These are phyloP conservation scores for Alaudala cheleensis DNA, from an alignment of 2,113 vertebrate genomes.

Conservation along the genomic window DNA sequence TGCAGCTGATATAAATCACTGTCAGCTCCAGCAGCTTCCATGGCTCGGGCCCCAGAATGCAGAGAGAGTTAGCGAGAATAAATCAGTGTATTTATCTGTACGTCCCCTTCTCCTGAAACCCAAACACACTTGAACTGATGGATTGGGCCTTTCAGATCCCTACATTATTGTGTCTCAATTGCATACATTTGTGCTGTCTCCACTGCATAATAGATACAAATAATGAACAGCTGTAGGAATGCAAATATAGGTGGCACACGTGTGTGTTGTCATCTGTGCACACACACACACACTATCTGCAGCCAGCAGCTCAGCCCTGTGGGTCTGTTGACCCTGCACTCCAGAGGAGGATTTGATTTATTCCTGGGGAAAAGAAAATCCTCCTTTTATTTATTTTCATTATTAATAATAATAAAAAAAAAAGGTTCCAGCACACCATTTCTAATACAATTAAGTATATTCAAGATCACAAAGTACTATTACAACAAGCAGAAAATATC, in stretches of 20 bases:
- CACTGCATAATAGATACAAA: conserved; percentile 32
- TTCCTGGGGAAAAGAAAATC: background rate
- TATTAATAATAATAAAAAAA: background rate
- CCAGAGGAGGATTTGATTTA: conserved; percentile 3
- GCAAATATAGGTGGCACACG: conserved; percentile 35
- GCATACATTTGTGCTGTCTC: conserved; percentile 36
- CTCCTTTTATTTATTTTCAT: conserved; percentile 9
- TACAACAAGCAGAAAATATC: conserved; percentile 46
- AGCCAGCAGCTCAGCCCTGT: conserved; percentile 28
- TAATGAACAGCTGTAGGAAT: conserved; percentile 47
- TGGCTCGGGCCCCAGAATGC: background rate
- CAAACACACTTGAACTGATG: conserved; percentile 67
- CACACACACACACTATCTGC: background rate
- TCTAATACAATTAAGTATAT: conserved; percentile 63
- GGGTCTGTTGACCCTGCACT: conserved; percentile 14
- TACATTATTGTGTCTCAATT: conserved; percentile 42
- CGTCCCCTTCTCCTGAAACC: conserved; percentile 1
- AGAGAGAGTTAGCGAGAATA: background rate
- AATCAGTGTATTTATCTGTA: conserved; percentile 55
- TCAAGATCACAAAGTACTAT: conserved; percentile 16
- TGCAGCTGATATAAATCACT: conserved; percentile 36
- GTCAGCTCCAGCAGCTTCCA: background rate
- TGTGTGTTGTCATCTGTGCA: background rate
- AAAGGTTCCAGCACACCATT: conserved; percentile 11
- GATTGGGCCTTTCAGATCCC: conserved; percentile 51